These are phyloP conservation scores for Crambe crambe DNA, from an alignment of 37 sponge, comb jelly and placozoan species.

Conservation along the genomic window DNA sequence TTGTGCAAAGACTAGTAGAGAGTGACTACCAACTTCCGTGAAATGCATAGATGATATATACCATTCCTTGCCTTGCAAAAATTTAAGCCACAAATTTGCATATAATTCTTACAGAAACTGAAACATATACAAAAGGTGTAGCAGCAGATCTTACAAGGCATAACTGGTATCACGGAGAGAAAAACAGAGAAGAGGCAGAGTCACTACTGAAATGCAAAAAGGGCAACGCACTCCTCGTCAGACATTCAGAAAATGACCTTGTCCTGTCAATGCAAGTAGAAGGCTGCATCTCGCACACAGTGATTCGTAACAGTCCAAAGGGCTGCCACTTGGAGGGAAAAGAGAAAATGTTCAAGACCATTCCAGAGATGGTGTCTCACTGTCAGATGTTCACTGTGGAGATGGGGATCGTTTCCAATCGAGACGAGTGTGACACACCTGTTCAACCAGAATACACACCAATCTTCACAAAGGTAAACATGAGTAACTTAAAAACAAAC, in stretches of 20 bases:
- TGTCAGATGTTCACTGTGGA: not conserved
- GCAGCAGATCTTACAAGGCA: not conserved
- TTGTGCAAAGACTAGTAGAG: no score
- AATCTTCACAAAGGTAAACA: no score
- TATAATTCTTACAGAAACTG: no score
- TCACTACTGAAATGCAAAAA: not conserved
- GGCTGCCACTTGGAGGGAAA: not conserved
- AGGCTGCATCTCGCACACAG: not conserved
- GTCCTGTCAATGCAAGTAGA: not conserved
- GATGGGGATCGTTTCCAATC: no score
- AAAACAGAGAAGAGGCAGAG: not conserved
- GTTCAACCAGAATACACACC: no score
- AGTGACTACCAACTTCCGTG: no score
- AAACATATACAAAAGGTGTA: not conserved
- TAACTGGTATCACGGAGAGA: not conserved
- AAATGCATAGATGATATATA: no score
- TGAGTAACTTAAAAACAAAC: no score
- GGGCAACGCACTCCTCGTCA: not conserved
- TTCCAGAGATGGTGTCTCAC: not conserved
- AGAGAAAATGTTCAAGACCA: not conserved
- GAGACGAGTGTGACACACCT: no score
- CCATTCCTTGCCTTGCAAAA: no score
- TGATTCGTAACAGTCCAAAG: not conserved
- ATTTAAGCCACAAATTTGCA: no score
- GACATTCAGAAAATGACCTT: not conserved